Conservation (phyloP, 1,140 invertebrate genomes). For the Drosophila athabasca region DNA sequence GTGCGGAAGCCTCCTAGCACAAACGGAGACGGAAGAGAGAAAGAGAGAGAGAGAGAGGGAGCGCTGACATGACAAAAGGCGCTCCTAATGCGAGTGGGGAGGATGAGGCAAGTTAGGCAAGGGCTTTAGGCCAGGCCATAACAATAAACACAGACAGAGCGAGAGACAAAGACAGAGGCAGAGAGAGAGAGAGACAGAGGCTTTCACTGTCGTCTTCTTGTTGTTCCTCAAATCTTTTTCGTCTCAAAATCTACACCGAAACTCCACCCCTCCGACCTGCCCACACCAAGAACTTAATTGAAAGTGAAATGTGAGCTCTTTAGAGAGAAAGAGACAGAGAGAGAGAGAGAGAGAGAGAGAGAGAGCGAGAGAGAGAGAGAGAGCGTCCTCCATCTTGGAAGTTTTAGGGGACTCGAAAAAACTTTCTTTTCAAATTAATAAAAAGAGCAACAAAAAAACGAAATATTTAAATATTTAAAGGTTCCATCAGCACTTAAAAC, state of each 20-base stretch:
- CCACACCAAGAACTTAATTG: slow-evolving; percentile 10
- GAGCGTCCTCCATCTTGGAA: too few species aligned
- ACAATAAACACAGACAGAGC: slow-evolving; percentile 55
- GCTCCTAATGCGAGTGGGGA: not conserved
- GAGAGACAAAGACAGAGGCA: slow-evolving; percentile 15
- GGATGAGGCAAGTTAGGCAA: not conserved
- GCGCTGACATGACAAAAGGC: slow-evolving; percentile 56
- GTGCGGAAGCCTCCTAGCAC: slow-evolving; percentile 33
- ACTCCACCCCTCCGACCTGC: not conserved
- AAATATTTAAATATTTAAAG: slow-evolving; percentile 26
- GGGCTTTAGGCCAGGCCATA: slow-evolving; percentile 34
- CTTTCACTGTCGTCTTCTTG: not conserved
- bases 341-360: too few species aligned
- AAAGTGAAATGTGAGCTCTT: slow-evolving; percentile 31
- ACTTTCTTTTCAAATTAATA: not conserved
- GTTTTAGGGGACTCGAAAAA: too few species aligned
- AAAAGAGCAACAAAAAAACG: too few species aligned
- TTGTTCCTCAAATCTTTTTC: slow-evolving; percentile 47
- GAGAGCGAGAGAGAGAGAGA: too few species aligned
- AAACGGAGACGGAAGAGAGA: slow-evolving; percentile 20
- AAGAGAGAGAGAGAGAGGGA: slow-evolving; percentile 13
- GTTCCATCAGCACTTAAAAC: slow-evolving; percentile 1
- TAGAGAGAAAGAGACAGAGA: too few species aligned
- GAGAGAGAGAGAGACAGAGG: slow-evolving; percentile 16
- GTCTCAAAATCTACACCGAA: slow-evolving; percentile 11